Percentiles rank a stretch among this genome's conserved stretches.
phyloP scores from a whole-genome alignment of 2,113 vertebrate genomes.

The Alexandromys fortis region DNA sequence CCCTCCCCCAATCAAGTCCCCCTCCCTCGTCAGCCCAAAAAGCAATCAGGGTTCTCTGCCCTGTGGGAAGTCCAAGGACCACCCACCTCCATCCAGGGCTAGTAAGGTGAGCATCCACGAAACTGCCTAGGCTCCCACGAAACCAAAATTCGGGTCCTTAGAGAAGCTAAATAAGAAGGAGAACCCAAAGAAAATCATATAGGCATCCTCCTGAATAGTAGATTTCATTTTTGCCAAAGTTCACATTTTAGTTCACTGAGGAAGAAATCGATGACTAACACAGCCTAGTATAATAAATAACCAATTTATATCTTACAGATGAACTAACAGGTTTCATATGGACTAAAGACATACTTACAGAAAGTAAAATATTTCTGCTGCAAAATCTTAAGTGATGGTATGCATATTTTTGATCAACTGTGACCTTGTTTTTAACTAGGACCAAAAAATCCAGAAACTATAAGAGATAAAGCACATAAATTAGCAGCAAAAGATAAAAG shows the following conservation, averaged over 20 bases:
- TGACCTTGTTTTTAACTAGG: constrained; percentile 12
- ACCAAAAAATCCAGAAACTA: constrained; percentile 27
- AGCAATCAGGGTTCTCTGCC: too few relatives aligned
- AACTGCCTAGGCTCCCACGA: too few relatives aligned
- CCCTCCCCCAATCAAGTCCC: too few relatives aligned
- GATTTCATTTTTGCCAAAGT: background rate
- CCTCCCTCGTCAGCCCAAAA: too few relatives aligned
- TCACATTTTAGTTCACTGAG: background rate
- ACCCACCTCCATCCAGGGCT: too few relatives aligned
- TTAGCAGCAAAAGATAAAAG: constrained; percentile 48
- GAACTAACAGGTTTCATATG: background rate
- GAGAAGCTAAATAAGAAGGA: too few relatives aligned
- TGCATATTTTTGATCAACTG: background rate
- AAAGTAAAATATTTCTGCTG: background rate
- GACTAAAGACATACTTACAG: background rate
- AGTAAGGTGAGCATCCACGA: too few relatives aligned
- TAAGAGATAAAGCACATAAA: constrained; percentile 26
- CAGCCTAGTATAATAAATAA: background rate
- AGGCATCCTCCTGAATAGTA: too few relatives aligned
- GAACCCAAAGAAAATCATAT: too few relatives aligned
- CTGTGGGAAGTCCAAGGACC: too few relatives aligned
- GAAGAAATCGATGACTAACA: background rate
- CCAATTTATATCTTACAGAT: background rate
- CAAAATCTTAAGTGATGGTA: background rate
- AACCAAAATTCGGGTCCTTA: too few relatives aligned